Evolutionary conservation across 64 coral and sea anemone species (phyloP).

Genomic region (Astreopora myriophthalma): DNA sequence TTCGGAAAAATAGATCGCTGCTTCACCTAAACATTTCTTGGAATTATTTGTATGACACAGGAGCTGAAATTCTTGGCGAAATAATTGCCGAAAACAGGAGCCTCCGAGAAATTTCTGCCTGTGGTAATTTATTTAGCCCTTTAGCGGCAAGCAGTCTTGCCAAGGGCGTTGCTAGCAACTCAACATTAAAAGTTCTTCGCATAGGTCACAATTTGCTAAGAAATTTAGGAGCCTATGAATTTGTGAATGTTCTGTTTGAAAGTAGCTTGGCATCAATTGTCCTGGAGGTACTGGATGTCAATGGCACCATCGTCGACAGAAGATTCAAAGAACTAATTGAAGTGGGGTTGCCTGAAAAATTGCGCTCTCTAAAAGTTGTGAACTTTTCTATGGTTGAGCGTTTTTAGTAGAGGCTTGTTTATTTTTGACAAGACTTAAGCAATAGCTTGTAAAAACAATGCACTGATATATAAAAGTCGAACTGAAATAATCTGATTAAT

Average conservation of each 20-base stretch:
- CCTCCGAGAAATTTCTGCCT: constrained; percentile 60
- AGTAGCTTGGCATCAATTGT: neutral
- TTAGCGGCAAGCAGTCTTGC: constrained; percentile 61
- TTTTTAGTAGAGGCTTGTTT: neutral
- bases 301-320: constrained; percentile 70
- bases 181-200: constrained; percentile 25
- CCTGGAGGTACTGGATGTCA: constrained; percentile 68
- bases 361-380: constrained; percentile 7
- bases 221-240: constrained; percentile 62
- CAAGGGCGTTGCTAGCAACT: constrained; percentile 50
- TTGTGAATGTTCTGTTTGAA: constrained; percentile 44
- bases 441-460: no score
- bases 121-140: constrained; percentile 71
- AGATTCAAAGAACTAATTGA: neutral
- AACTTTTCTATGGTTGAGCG: neutral
- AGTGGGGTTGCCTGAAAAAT: constrained; percentile 6
- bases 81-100: constrained; percentile 59
- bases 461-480: no score
- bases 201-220: constrained; percentile 80
- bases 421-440: neutral
- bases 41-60: constrained; percentile 87
- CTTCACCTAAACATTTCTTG: constrained; percentile 79
- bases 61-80: constrained; percentile 66
- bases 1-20: constrained; percentile 39
- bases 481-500: no score